Evolutionary conservation across 2,113 vertebrate species (phyloP).

Genomic region (Cervus canadensis): DNA sequence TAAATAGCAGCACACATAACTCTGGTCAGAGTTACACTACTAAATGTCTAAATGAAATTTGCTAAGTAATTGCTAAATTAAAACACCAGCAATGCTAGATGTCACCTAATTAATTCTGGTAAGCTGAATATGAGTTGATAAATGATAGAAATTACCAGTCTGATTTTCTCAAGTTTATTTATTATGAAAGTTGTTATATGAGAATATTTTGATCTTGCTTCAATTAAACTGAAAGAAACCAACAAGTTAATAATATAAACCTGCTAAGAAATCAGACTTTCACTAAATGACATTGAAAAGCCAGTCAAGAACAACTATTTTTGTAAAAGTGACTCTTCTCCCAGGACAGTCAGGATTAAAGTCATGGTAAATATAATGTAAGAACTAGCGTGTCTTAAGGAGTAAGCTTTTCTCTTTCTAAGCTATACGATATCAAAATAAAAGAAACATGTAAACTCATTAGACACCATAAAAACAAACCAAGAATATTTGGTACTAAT

Average conservation of each 20-base stretch:
- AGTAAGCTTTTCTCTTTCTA: not conserved
- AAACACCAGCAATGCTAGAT: not conserved
- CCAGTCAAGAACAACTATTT: not conserved
- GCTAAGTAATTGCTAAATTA: constrained; percentile 52
- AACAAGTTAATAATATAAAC: not conserved
- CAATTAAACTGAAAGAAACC: not conserved
- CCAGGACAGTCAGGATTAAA: not conserved
- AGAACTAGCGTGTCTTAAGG: not conserved
- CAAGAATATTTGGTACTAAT: not conserved
- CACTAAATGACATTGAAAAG: not conserved
- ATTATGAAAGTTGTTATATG: not conserved
- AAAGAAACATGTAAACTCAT: not conserved
- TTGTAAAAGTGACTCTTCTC: not conserved
- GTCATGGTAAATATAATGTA: not conserved
- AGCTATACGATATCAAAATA: not conserved
- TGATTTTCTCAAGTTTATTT: not conserved
- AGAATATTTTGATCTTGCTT: not conserved
- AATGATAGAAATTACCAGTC: not conserved
- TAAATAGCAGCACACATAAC: not conserved
- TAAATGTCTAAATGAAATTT: not conserved
- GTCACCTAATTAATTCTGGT: not conserved
- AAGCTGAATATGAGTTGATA: not conserved
- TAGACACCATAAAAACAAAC: not conserved
- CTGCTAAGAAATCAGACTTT: not conserved
- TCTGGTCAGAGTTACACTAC: not conserved